Base-by-base conservation (phyloP, 2,113 vertebrate genomes). In the Thinocorus orbignyianus region DNA sequence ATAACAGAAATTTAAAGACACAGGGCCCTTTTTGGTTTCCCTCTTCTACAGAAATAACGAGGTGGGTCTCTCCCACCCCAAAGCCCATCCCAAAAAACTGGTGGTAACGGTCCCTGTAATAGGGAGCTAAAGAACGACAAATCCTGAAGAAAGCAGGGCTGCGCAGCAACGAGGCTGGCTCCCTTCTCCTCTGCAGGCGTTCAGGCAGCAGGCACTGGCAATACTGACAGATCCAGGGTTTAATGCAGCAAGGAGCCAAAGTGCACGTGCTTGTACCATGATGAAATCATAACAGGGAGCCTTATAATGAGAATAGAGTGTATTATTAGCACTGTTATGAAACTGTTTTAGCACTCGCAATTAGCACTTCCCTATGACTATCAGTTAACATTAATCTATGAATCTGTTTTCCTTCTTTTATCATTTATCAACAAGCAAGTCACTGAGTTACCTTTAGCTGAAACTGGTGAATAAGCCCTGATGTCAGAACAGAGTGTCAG, bases 1-100 rank as follows among this genome's bases (percentile, higher is more conserved):
- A 97, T 49, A 91, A 89, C 4, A 54, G 88, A 90, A 92, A 97
- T 97, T 97, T 98, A 98, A 98, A 98, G 98, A 86, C 81, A 72
- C 86, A 97, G 60, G 42, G 60, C 26, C 81, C 48, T 17, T 8
- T 49, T 58, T 5, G 2, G 31, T 62, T 48, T 54, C 41, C 28
- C 54, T 31, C 73, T 81, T 44, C 58, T 71, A 39, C 23, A 57
- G 68, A 42, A 88, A 49, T 39, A 25, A 54, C 2, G 8, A 79
- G 79, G 33, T 31, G 74, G 81, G 88, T 42, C 35, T 46, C 60
- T 41, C 46, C 42, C 73, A 57, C 78, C 49, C 8, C 28, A 17
- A 76, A 82, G 80, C 74, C 73, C 5, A 44, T 24, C 60, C 33
- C 35, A 39, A 82, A 60, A 77, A 51, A 16, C 24, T 42, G 16